These are phyloP conservation scores for Ormia ochracea DNA, from an alignment of 2,888 invertebrate species.

Conservation along the genomic window DNA sequence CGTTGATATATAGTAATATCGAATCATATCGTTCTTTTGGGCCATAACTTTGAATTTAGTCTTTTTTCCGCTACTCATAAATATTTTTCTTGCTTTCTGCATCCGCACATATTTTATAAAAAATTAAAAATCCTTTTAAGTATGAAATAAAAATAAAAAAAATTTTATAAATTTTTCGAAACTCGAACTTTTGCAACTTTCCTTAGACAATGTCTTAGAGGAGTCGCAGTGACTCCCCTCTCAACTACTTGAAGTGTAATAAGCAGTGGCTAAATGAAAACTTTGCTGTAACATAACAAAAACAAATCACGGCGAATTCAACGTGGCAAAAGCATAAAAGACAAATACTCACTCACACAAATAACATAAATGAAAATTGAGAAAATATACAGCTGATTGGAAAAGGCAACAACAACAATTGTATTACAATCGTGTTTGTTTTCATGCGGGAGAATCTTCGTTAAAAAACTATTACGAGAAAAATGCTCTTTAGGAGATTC, in stretches of 20 bases:
- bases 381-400: conserved; percentile 27
- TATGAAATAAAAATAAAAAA: no score
- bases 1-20: no score
- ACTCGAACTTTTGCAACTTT: no score
- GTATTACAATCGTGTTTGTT: background rate
- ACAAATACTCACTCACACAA: background rate
- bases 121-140: no score
- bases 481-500: background rate
- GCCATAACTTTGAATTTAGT: no score
- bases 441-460: background rate
- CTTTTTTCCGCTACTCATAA: no score
- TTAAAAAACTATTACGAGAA: background rate
- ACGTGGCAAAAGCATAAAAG: background rate
- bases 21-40: no score
- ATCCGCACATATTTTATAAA: no score
- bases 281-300: background rate
- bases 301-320: conserved; percentile 35
- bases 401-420: background rate
- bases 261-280: background rate
- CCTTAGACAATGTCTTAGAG: no score
- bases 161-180: no score
- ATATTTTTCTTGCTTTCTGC: no score
- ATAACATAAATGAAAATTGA: background rate
- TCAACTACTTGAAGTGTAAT: background rate
- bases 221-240: background rate